Conservation (phyloP, 2,113 vertebrate genomes). For the Ondatra zibethicus region DNA sequence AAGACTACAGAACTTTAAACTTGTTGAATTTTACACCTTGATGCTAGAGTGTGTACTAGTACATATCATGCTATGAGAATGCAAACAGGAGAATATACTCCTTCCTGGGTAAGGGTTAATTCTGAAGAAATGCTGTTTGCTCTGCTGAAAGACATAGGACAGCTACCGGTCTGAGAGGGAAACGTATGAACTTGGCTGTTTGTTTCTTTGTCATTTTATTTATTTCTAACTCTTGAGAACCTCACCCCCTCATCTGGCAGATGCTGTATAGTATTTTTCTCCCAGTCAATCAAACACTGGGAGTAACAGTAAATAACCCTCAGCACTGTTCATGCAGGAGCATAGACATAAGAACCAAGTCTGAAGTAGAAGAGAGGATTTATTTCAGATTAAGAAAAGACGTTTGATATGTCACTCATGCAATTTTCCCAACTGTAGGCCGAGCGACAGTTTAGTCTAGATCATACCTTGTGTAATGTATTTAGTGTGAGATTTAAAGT, state of each 20-base stretch:
- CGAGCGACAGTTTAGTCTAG: background rate
- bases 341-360: fast-evolving
- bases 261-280: background rate
- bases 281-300: background rate
- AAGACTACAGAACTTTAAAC: background rate
- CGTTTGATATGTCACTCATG: background rate
- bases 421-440: background rate
- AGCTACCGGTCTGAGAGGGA: background rate
- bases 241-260: fast-evolving
- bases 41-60: background rate
- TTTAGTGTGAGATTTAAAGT: fast-evolving
- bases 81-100: background rate
- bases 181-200: background rate
- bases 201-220: background rate
- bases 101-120: background rate
- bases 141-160: background rate
- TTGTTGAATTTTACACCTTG: background rate
- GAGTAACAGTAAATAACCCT: fast-evolving
- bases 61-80: background rate
- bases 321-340: fast-evolving
- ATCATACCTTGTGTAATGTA: background rate
- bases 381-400: background rate
- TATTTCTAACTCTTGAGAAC: background rate
- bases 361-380: background rate
- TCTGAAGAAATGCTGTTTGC: background rate